Percentiles rank a stretch among this genome's conserved stretches.
phyloP scores from a whole-genome alignment of 2,888 invertebrate species.

The Neocrepidodera transversa region DNA sequence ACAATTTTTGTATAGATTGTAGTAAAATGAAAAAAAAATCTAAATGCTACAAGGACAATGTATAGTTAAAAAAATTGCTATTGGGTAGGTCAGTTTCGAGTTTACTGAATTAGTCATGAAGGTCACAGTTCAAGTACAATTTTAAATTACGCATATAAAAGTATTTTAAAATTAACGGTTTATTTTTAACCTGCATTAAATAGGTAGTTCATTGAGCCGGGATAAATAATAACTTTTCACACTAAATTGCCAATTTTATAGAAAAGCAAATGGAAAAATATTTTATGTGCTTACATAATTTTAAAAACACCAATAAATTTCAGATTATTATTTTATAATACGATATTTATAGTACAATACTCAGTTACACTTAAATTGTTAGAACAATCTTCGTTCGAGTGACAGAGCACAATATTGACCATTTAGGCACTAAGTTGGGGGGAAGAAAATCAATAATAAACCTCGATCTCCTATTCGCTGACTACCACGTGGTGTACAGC shows the following conservation, averaged over 20 bases:
- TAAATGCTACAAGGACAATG: conserved; percentile 1
- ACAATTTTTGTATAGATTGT: too few relatives aligned
- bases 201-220: too few relatives aligned
- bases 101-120: conserved; percentile 17
- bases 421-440: conserved; percentile 1
- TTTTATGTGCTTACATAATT: too few relatives aligned
- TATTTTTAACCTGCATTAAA: conserved; percentile 9
- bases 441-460: conserved; percentile 6
- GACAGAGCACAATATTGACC: conserved; percentile 2
- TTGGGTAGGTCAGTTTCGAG: conserved; percentile 20
- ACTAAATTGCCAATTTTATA: too few relatives aligned
- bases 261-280: too few relatives aligned
- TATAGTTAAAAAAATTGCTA: conserved; percentile 6
- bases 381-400: background rate
- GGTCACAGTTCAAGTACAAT: conserved; percentile 22
- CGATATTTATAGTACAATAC: too few relatives aligned
- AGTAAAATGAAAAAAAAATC: too few relatives aligned
- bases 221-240: too few relatives aligned
- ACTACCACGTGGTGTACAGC: conserved; percentile 1
- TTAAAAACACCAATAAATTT: too few relatives aligned
- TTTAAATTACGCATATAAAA: conserved; percentile 16
- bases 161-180: conserved; percentile 1
- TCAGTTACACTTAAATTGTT: too few relatives aligned
- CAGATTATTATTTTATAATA: too few relatives aligned
- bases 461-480: background rate